These are phyloP conservation scores for Actinernus sp. DNA, from an alignment of 92 coral and sea anemone genomes.

Conservation along the genomic window DNA sequence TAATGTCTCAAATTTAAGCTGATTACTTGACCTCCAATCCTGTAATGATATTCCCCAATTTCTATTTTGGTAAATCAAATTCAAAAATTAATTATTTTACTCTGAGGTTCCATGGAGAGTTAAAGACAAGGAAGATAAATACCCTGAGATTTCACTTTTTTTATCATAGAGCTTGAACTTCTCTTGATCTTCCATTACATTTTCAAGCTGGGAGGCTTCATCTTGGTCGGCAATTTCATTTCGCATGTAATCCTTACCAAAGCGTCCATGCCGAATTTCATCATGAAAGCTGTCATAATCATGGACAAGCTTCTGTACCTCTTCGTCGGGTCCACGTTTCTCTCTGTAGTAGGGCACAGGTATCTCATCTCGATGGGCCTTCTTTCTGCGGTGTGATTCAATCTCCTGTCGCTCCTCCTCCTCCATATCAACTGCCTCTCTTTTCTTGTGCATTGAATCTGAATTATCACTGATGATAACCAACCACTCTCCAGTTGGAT, in stretches of 20 bases:
- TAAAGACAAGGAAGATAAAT: slow-evolving; percentile 59
- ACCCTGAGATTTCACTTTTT: slow-evolving; percentile 64
- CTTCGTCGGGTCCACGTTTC: background rate
- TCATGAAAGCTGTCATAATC: slow-evolving; percentile 87
- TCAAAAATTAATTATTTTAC: background rate
- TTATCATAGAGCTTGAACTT: slow-evolving; percentile 35
- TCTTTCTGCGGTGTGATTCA: slow-evolving; percentile 68
- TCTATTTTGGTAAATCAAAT: too few relatives aligned
- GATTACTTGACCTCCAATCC: too few relatives aligned
- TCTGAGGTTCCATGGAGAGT: slow-evolving; percentile 87
- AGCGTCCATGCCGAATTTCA: slow-evolving; percentile 95
- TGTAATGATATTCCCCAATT: too few relatives aligned
- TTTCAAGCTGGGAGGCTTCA: slow-evolving; percentile 56
- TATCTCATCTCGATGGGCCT: slow-evolving; percentile 78
- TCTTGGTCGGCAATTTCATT: slow-evolving; percentile 85
- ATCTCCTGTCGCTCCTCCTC: slow-evolving; percentile 80
- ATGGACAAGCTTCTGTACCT: slow-evolving; percentile 43
- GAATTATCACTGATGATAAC: slow-evolving; percentile 70
- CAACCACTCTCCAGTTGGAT: slow-evolving; percentile 81
- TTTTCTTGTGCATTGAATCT: slow-evolving; percentile 20
- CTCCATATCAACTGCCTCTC: slow-evolving; percentile 76
- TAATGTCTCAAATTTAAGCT: too few relatives aligned
- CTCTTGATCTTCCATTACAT: slow-evolving; percentile 54
- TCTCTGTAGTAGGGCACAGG: slow-evolving; percentile 12
- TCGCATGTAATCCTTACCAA: slow-evolving; percentile 95